Conservation (phyloP, 2,888 invertebrate genomes). For the Ypsolopha scabrella region DNA sequence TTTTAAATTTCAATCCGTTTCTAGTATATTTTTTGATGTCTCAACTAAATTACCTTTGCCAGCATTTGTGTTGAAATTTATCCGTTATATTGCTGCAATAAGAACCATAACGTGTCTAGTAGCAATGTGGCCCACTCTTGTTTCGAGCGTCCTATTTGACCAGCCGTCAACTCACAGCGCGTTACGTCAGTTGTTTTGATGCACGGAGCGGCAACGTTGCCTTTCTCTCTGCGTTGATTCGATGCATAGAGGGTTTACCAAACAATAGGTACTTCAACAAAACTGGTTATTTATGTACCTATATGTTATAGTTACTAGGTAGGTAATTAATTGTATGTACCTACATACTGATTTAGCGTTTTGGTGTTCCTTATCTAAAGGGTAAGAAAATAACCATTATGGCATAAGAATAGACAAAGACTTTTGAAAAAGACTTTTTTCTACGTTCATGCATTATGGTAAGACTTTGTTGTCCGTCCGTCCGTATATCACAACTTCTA, state of each 20-base stretch:
- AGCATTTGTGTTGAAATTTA: too few species aligned
- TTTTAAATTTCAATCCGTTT: too few species aligned
- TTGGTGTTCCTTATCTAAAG: too few species aligned
- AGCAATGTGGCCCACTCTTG: not conserved
- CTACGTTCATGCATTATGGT: too few species aligned
- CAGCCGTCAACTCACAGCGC: conserved; percentile 4
- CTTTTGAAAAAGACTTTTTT: too few species aligned
- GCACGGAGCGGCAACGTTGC: conserved; percentile 5
- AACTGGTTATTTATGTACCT: not conserved
- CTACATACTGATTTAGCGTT: not conserved
- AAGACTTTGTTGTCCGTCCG: too few species aligned
- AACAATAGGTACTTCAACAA: not conserved
- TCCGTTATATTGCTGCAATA: conserved; percentile 1
- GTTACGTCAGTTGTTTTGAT: conserved; percentile 5
- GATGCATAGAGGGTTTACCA: conserved; percentile 9
- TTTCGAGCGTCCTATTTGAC: conserved; percentile 3
- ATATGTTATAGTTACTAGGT: not conserved
- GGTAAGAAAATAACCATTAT: too few species aligned
- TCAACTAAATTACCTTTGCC: too few species aligned
- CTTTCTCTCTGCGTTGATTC: not conserved
- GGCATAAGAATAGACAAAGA: too few species aligned
- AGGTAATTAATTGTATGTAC: not conserved
- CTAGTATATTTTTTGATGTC: too few species aligned
- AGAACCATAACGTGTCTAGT: not conserved
- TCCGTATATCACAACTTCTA: too few species aligned